phyloP scores from a whole-genome alignment of 2,797 vertebrate species.

The Psittacula derbiana region DNA sequence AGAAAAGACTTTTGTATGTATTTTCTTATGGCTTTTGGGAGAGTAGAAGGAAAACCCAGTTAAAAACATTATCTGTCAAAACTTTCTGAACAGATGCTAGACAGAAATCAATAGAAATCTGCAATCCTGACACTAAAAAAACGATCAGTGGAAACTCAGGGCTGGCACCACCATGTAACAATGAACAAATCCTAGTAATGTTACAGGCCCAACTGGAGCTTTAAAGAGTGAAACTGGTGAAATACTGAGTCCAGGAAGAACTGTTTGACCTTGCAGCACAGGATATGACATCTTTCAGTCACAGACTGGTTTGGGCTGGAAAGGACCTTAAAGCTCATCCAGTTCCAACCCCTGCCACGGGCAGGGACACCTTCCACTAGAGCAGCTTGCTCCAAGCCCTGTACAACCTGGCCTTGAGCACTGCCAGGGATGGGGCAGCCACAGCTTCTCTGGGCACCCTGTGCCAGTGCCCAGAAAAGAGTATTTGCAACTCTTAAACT shows the following conservation, averaged over 20 bases:
- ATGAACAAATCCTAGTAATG: neutral
- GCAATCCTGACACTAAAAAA: neutral
- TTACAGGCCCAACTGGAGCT: neutral
- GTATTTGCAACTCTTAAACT: neutral
- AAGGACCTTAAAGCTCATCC: neutral
- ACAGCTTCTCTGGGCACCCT: neutral
- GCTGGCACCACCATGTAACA: neutral
- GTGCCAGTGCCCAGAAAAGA: neutral
- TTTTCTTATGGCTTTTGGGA: neutral
- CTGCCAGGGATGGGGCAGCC: neutral
- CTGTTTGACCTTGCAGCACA: rapidly evolving
- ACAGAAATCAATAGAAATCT: neutral
- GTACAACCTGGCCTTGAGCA: neutral
- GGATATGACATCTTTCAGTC: neutral
- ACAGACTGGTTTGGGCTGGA: neutral
- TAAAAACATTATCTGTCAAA: neutral
- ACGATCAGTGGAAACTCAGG: rapidly evolving
- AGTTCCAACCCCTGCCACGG: neutral
- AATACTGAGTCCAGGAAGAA: neutral
- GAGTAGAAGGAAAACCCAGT: neutral
- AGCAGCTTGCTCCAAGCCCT: neutral
- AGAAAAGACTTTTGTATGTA: neutral
- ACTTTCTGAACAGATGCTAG: neutral
- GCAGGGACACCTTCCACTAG: neutral
- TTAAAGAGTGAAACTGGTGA: neutral